These are phyloP conservation scores for Melangyna quadrimaculata DNA, from an alignment of 2,888 invertebrate species.

Conservation along the genomic window DNA sequence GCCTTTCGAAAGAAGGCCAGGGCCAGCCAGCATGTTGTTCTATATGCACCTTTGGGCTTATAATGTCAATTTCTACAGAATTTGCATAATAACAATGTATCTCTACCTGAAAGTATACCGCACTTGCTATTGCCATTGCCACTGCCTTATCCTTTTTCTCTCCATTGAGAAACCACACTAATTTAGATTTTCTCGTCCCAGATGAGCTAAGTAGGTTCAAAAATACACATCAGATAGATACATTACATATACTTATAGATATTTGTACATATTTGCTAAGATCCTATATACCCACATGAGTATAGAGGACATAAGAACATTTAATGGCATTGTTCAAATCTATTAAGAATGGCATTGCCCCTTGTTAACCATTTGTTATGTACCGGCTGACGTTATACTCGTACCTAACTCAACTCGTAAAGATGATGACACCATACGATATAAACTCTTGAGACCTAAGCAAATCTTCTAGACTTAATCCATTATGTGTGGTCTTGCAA, in stretches of 20 bases:
- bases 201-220: background rate
- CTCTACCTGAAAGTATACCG: background rate
- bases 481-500: slow-evolving; percentile 1
- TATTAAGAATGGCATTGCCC: slow-evolving; percentile 33
- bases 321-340: slow-evolving; percentile 43
- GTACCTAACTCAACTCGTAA: background rate
- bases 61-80: slow-evolving; percentile 19
- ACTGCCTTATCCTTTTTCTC: background rate
- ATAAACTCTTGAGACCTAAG: background rate
- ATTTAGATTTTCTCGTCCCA: slow-evolving; percentile 22
- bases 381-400: background rate
- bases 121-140: too few species aligned
- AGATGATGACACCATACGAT: slow-evolving; percentile 46
- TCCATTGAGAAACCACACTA: slow-evolving; percentile 1
- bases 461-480: background rate
- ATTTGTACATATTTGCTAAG: background rate
- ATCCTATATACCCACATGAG: too few species aligned
- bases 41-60: slow-evolving; percentile 26
- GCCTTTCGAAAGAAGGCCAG: slow-evolving; percentile 21
- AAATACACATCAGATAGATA: background rate
- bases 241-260: background rate
- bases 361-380: background rate
- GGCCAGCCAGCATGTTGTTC: slow-evolving; percentile 13
- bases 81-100: background rate
- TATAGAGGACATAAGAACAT: background rate